phyloP scores from a whole-genome alignment of 1,140 invertebrate species.

The Coelopa frigida region DNA sequence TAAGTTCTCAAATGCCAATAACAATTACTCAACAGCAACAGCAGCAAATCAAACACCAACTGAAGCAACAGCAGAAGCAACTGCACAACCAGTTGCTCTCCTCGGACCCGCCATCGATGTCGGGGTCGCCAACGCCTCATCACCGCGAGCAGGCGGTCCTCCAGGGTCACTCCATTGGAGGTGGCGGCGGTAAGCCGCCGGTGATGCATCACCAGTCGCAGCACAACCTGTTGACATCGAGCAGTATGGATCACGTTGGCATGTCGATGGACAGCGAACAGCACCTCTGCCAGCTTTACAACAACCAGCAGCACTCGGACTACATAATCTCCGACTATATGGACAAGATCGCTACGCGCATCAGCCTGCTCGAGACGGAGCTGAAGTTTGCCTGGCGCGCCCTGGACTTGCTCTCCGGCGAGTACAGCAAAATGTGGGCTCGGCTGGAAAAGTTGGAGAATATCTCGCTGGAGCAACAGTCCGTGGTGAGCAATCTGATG shows the following conservation, averaged over 20 bases:
- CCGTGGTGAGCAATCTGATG: slow-evolving; percentile 81
- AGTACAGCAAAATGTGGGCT: slow-evolving; percentile 92
- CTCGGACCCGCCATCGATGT: too few species aligned
- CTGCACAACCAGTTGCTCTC: too few species aligned
- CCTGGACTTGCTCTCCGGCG: slow-evolving; percentile 79
- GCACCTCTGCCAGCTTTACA: slow-evolving; percentile 31
- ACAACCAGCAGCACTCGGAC: slow-evolving; percentile 46
- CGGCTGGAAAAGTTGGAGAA: slow-evolving; percentile 84
- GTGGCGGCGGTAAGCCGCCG: slow-evolving; percentile 20
- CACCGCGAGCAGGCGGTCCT: background rate
- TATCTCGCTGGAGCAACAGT: slow-evolving; percentile 81
- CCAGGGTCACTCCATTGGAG: background rate
- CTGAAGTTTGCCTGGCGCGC: slow-evolving; percentile 87
- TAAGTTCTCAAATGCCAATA: too few species aligned
- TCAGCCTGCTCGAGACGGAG: slow-evolving; percentile 82
- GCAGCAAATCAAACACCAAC: too few species aligned
- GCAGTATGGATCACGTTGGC: slow-evolving; percentile 4
- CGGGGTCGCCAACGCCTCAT: too few species aligned
- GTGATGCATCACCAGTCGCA: background rate
- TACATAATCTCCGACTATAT: slow-evolving; percentile 79
- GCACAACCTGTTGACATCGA: too few species aligned
- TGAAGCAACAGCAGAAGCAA: too few species aligned
- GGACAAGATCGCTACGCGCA: slow-evolving; percentile 75
- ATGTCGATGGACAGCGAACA: slow-evolving; percentile 33
- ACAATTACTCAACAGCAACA: background rate